Conservation (phyloP, 2,113 vertebrate species). For the Microcebus jonahi region DNA sequence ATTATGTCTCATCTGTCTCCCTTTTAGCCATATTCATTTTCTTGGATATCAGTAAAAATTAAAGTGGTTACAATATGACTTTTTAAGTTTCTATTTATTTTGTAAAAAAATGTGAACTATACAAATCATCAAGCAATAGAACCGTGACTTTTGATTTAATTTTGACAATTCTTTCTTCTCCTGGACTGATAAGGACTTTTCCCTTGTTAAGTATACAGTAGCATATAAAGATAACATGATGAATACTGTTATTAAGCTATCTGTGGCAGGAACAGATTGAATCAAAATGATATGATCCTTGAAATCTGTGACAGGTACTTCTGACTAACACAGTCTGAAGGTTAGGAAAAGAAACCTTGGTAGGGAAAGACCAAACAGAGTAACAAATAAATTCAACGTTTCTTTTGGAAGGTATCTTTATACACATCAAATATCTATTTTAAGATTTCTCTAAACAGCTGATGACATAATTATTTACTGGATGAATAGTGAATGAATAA, state of each 20-base stretch:
- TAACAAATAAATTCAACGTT: neutral
- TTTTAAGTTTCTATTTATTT: neutral
- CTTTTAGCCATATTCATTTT: neutral
- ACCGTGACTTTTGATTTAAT: constrained; percentile 44
- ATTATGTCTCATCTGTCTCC: neutral
- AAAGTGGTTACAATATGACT: neutral
- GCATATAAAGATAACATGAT: constrained; percentile 39
- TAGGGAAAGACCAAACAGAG: constrained; percentile 15
- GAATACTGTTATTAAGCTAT: constrained; percentile 33
- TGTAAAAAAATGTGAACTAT: neutral
- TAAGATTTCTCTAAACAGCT: neutral
- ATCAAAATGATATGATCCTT: constrained; percentile 45
- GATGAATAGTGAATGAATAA: neutral
- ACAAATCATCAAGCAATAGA: neutral
- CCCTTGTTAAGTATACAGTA: constrained; percentile 78
- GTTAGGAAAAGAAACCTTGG: neutral
- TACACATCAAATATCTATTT: constrained; percentile 36
- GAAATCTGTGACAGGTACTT: constrained; percentile 28
- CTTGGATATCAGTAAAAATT: neutral
- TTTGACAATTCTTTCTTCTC: constrained; percentile 63
- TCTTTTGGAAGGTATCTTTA: constrained; percentile 31
- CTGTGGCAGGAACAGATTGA: constrained; percentile 59
- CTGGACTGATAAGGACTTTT: constrained; percentile 64
- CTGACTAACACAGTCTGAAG: constrained; percentile 41
- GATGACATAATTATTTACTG: neutral